Percentiles rank a stretch among this genome's conserved stretches.
phyloP scores from a whole-genome alignment of 2,797 vertebrate species.

The Macropus fuliginosus region DNA sequence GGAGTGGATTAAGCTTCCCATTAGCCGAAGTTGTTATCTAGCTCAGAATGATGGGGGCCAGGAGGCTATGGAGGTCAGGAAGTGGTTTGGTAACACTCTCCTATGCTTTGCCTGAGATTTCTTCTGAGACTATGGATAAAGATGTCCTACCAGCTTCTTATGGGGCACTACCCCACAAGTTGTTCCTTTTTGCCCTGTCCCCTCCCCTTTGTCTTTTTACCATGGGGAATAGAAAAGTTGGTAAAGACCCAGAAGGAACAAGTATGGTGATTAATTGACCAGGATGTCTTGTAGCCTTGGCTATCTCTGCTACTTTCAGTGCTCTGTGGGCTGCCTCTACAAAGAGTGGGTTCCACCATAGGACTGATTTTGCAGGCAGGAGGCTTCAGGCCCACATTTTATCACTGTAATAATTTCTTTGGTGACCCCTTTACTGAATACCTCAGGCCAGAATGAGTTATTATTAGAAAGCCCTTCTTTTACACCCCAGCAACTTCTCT shows the following conservation, averaged over 20 bases:
- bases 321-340: rapidly evolving
- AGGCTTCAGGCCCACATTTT: neutral
- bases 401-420: neutral
- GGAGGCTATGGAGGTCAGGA: neutral
- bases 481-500: neutral
- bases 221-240: neutral
- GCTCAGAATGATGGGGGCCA: too few relatives aligned
- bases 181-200: neutral
- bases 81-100: neutral
- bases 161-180: neutral
- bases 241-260: neutral
- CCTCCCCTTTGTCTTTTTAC: neutral
- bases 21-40: neutral
- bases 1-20: neutral
- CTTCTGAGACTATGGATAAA: neutral
- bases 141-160: neutral
- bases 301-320: neutral
- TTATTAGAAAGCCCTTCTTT: neutral
- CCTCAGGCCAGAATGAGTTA: neutral
- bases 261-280: neutral
- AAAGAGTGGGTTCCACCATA: rapidly evolving
- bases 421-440: neutral
- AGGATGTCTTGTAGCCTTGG: neutral
- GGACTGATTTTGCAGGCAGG: neutral
- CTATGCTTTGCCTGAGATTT: neutral